Base-by-base conservation (phyloP, 1,140 invertebrate genomes). In the Camponotus vicinus region DNA sequence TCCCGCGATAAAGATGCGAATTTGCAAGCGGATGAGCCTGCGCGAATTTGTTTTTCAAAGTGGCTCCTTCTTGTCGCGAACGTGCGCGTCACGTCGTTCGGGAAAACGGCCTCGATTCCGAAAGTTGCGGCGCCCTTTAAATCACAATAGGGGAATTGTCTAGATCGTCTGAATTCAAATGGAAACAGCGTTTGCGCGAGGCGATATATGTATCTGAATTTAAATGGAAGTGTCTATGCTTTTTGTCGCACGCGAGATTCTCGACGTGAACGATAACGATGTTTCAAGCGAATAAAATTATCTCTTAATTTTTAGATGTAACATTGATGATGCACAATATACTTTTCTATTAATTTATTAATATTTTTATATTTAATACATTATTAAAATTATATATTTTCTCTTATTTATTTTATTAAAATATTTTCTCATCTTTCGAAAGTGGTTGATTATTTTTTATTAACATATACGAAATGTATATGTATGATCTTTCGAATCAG, bases 31-130 rank as follows among this genome's bases (percentile, higher is more conserved):
- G 69, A 83, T 83, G 55, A 61, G 55, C 37, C 4, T 13, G 69
- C 79, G 69, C 18, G 40, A 83, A 83, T 83, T 83, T 83, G 69
- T 83, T 83, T 83, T 83, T 49, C 57, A 75, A 83, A 83, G 55
- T 75, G 18, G 55, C 69, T 73, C 32, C 55, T 75, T 61, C 69
- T 83, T 75, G 69, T 18, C 55, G 49, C 57, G 52, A 71, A 59
- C 18, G 42, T 34, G 76, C 21, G 55, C 55, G 34, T 57, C 67
- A 61, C 40, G 55, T 34, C 69, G 40, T 42, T 73, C 4, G 13
- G 66, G 40, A 15, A 63, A 82, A 61, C 27, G 40, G 78, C 40
- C 79, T 52, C n/a, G 69, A 73, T 75, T 34, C 27, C 69, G 55
- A 73, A 80, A 80, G 45, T 61, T 59, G 79, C 27, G 55, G 40